Evolutionary conservation across 2,888 invertebrate genomes (phyloP).

Genomic region (Imbricaverruca yamaguchii): DNA sequence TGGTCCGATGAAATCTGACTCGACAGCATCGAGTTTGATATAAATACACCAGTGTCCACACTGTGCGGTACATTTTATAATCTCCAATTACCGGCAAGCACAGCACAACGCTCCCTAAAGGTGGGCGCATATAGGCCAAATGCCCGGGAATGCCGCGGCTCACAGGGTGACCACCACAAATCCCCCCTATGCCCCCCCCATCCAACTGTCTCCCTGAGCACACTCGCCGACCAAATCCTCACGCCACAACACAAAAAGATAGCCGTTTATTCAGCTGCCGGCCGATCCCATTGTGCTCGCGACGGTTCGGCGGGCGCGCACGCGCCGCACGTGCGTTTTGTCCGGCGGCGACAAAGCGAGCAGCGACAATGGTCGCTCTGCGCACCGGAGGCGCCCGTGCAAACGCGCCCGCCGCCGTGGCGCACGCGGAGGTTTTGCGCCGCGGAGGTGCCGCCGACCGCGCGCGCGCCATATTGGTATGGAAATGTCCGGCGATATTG

Average conservation of each 20-base stretch:
- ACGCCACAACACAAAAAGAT: neutral
- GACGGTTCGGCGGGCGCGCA: neutral
- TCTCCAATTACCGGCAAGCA: too few relatives aligned
- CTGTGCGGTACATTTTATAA: too few relatives aligned
- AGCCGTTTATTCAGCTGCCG: neutral
- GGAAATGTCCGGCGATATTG: neutral
- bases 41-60: too few relatives aligned
- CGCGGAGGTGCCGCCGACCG: neutral
- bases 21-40: too few relatives aligned
- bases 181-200: neutral
- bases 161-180: neutral
- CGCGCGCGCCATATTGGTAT: neutral
- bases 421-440: neutral
- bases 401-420: neutral
- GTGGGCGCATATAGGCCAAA: neutral
- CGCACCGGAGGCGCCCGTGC: too few relatives aligned
- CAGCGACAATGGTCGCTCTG: neutral
- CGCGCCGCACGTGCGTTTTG: conserved; percentile 10
- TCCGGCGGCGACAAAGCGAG: neutral
- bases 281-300: neutral
- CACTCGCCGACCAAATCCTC: neutral
- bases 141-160: neutral
- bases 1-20: too few relatives aligned
- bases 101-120: too few relatives aligned
- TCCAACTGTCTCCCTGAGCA: neutral